Base-by-base conservation (phyloP, 2,113 vertebrate genomes). In the Rhinopithecus roxellana region DNA sequence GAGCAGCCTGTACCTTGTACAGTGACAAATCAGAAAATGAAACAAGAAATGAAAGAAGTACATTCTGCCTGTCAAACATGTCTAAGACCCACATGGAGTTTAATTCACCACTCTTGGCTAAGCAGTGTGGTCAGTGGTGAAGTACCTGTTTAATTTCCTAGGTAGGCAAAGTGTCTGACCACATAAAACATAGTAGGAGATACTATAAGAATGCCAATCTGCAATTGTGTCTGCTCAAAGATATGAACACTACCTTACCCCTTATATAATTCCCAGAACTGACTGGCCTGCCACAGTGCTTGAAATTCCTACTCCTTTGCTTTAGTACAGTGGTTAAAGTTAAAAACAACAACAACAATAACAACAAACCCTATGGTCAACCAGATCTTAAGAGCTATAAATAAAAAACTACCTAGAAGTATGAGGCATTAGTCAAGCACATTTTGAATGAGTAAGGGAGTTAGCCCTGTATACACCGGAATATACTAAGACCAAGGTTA, bases 11-110 rank as follows among this genome's bases (percentile, higher is more conserved):
- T 69, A 38, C 2, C 23, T 89, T 77, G 0, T 64, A 22, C 10
- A 79, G 52, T 87, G 40, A 77, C 57, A 77, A 96, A 96, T 74
- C 20, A 79, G 17, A 93, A 87, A 85, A 94, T 50, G 48, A 85
- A 85, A 70, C 38, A 61, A 55, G 13, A 61, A 16, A 55, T 96
- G 13, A 52, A 88, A 92, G 40, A 78, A 84, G 22, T 64, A 55
- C 6, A 80, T 85, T 4, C 25, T 93, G 30, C 3, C 17, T 48
- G 35, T 74, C 40, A 83, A 86, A 82, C 13, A 87, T 69, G 88
- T 92, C 83, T 94, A 27, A 77, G 59, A 52, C 35, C 43, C 27
- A 59, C 35, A 64, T 45, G n/a, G 16, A 43, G 13, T 93, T 88
- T 89, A 89, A 50, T 48, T 32, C 30, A 14, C 84, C 16, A 70